Base-by-base conservation (phyloP, 2,888 invertebrate genomes). In the Schizaphis graminum region DNA sequence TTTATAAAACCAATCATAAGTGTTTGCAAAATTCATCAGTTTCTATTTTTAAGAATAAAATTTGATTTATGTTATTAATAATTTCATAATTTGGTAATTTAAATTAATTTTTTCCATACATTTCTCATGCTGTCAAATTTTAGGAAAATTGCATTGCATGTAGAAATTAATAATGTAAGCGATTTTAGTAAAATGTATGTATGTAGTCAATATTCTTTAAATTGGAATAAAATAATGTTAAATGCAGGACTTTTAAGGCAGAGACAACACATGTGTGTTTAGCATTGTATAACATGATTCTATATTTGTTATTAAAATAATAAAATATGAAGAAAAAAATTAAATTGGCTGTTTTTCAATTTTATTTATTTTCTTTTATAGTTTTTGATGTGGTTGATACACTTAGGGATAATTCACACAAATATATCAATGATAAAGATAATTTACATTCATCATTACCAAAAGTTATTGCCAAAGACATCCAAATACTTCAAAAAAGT, bases 381-480 rank as follows among this genome's bases (percentile, higher is more conserved):
- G 94, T 94, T 90, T 94, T 91, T 91, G 47, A 35, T 61, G 11
- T 91, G 44, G 41, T 67, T 24, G 94, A 94, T 21, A 94, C 90
- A 53, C 57, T 90, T 87, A 21, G 67, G 2, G 85, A 90, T 47
- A 61, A 61, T 49, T 90, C 94, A 41, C 94, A 94, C n/a, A 94
- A 91, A 86, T 94, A 67, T 16, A 56, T 90, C 35, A 53, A 41
- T 91, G 86, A 85, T 13, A 53, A 47, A 35, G 41, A 44, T 53
- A 41, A 86, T 67, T 13, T 94, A 41, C 24, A 94, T 85, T 21
- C 85, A 49, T 11, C 86, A 28, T 24, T 90, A 47, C 67, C 97
- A 95, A 97, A 97, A 95, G 98, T 98, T 5, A 97, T 99, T 5
- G 97, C 97, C 95, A 97, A 98, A 95, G 99, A 99, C 96, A 97